Evolutionary conservation across 2,113 vertebrate species (phyloP).

Genomic region (Tauraco erythrolophus): DNA sequence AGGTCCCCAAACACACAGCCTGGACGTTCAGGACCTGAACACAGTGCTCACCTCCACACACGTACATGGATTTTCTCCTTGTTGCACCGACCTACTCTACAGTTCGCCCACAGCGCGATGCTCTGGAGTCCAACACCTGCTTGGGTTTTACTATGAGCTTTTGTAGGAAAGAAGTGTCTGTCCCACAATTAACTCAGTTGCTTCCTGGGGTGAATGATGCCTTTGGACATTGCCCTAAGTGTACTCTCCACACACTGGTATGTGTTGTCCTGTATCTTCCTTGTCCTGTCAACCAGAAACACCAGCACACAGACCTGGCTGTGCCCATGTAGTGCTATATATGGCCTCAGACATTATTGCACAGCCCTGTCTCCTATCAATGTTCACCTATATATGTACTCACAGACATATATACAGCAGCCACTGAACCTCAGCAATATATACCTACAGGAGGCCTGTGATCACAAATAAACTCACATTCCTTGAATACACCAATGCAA

Average conservation of each 20-base stretch:
- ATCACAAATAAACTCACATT: neutral
- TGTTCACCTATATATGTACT: neutral
- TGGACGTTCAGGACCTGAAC: neutral
- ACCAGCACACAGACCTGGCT: neutral
- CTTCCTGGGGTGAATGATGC: neutral
- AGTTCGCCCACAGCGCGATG: neutral
- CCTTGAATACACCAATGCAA: neutral
- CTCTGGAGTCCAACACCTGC: neutral
- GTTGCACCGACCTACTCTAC: neutral
- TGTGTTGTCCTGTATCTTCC: neutral
- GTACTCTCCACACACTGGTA: too few species aligned
- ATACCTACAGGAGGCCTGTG: neutral
- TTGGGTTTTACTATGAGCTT: neutral
- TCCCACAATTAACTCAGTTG: neutral
- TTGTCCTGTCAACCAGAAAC: neutral
- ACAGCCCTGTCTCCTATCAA: neutral
- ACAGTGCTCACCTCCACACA: accelerated
- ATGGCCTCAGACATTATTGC: neutral
- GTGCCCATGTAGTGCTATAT: neutral
- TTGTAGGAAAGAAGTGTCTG: neutral
- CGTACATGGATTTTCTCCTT: accelerated
- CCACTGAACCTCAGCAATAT: neutral
- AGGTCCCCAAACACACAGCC: constrained; percentile 5
- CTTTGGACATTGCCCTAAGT: neutral
- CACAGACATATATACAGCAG: neutral